phyloP scores from a whole-genome alignment of 2,113 vertebrate species.

The Hiodon alosoides region DNA sequence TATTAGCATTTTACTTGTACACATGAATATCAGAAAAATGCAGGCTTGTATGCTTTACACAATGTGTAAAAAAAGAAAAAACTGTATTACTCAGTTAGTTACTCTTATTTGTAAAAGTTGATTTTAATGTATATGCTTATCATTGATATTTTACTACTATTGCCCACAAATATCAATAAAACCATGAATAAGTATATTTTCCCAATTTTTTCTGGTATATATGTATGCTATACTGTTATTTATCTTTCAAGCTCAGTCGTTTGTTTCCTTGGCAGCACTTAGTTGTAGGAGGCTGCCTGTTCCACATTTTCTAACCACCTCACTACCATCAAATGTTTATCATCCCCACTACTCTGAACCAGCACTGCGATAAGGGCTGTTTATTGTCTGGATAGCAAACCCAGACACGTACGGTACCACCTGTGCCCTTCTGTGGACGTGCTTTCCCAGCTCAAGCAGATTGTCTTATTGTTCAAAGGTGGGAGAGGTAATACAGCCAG shows the following conservation, averaged over 20 bases:
- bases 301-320: not conserved
- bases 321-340: not conserved
- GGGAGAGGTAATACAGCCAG: not conserved
- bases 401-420: slow-evolving; percentile 6
- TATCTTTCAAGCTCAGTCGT: not conserved
- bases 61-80: too few relatives aligned
- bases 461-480: not conserved
- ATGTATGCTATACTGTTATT: not conserved
- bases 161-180: too few relatives aligned
- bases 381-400: slow-evolving; percentile 3
- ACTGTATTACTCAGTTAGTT: too few relatives aligned
- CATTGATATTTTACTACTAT: too few relatives aligned
- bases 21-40: too few relatives aligned
- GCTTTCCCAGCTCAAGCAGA: slow-evolving; percentile 9
- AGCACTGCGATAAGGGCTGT: not conserved
- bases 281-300: not conserved
- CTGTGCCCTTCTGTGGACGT: slow-evolving; percentile 10
- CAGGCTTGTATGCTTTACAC: too few relatives aligned
- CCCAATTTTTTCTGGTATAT: too few relatives aligned
- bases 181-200: too few relatives aligned
- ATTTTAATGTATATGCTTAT: too few relatives aligned
- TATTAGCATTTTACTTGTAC: not conserved
- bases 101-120: too few relatives aligned
- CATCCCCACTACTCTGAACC: not conserved
- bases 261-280: not conserved